Base-by-base conservation (phyloP, 1,140 invertebrate genomes). In the Megalonaias nervosa region DNA sequence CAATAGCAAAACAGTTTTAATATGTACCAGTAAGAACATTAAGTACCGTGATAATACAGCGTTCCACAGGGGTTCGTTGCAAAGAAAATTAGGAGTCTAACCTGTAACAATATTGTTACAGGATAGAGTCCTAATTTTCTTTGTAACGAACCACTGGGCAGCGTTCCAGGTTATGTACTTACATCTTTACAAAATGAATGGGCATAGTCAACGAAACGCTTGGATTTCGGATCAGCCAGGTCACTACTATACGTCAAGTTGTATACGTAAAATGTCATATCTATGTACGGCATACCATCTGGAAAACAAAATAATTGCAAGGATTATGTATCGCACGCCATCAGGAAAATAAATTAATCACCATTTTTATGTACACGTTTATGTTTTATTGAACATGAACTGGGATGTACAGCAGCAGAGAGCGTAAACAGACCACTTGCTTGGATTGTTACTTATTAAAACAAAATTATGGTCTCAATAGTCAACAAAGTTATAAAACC, bases 181-280 rank as follows among this genome's bases (percentile, higher is more conserved):
- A 78, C 76, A 69, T 78, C 76, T 69, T 78, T 78, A n/a, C 76
- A 78, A 67, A 78, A 78, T 67, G 71, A n/a, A 21, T 68, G 61
- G n/a, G 76, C 55, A 23, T 78, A 78, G 59, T 78, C 76, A 31
- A 56, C 60, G 55, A 60, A 78, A 57, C 73, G 56, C 2, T 73
- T 71, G 26, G 76, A 72, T 2, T 67, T 72, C 17, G 31, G 59
- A 57, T 78, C 76, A 19, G 71, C 31, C 14, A 78, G 70, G 17
- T 71, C 76, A 31, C 71, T 71, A 23, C 60, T 23, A 67, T 78
- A 78, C 2, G 76, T 73, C 17, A 78, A 60, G 26, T 78, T 78
- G 48, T 73, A 78, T 19, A 57, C 58, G 48, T 78, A 78, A 48
- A 78, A 48, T 26, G 64, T 73, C 71, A 78, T 78, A 56, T 78